phyloP scores from a whole-genome alignment of 2,113 vertebrate species.

The Telmatochromis bifrenatus region DNA sequence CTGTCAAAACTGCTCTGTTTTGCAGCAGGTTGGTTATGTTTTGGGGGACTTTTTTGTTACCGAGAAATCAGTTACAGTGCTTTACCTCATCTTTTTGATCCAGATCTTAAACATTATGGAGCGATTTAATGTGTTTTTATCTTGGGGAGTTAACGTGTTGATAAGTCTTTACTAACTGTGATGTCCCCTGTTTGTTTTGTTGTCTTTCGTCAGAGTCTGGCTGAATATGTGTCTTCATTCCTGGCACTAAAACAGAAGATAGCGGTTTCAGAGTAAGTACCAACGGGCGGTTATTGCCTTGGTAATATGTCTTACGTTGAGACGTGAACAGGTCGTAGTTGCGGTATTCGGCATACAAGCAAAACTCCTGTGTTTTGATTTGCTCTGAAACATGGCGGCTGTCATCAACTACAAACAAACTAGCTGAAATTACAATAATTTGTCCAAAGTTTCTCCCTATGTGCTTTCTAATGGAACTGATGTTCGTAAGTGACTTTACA shows the following conservation, averaged over 20 bases:
- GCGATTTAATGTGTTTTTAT: not conserved
- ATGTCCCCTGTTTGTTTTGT: not conserved
- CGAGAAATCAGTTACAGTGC: not conserved
- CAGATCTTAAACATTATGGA: not conserved
- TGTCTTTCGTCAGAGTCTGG: slow-evolving; percentile 76
- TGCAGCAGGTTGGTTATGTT: slow-evolving; percentile 74
- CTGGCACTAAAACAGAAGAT: slow-evolving; percentile 93
- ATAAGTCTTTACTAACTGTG: not conserved
- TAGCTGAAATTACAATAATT: not conserved
- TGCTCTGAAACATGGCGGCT: not conserved
- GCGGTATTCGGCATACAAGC: not conserved
- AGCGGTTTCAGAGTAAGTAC: slow-evolving; percentile 87
- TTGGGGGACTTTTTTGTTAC: not conserved
- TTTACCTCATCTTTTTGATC: not conserved
- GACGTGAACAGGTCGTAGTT: not conserved
- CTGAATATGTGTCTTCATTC: slow-evolving; percentile 87
- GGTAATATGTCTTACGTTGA: not conserved
- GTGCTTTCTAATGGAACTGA: not conserved
- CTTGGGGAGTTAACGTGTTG: not conserved
- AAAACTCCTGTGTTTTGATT: not conserved
- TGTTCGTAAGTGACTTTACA: not conserved
- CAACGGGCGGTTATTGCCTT: not conserved
- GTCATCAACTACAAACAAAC: not conserved
- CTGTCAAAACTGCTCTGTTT: slow-evolving; percentile 83
- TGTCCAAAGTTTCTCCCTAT: not conserved